Evolutionary conservation across 2,888 invertebrate species (phyloP), one percentile per base, ranked within the genome.

Genomic region (Eulithis testata): DNA sequence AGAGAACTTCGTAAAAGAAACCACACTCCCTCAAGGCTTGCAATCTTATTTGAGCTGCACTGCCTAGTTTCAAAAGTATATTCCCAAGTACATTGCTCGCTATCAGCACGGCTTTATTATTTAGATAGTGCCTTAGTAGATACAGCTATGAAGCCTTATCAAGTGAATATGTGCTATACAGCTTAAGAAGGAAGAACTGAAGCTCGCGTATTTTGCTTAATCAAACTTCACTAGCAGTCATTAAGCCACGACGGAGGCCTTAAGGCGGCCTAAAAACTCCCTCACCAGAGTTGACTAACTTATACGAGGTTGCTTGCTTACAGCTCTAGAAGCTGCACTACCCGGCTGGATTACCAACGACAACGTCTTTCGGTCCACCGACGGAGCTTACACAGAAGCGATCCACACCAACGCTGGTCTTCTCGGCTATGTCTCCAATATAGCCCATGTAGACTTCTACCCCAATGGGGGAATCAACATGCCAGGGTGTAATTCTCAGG

Each of bases 321-420:
- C 67, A 84, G 84, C 73, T 3, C 60, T 85, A 0, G 84, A 85
- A 36, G 69, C 84, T 0, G 78, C 82, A 0, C 60, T 72, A 0
- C 74, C 80, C 0, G 83, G 82, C 0, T 85, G 77, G 75, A 71
- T 76, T 0, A 73, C 66, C 0, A 78, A 83, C 64, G 53, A 70
- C 0, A 21, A 83, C n/a, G 76, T 68, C 14, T 75, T 81, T 63
- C 27, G 67, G 0, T 1, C 69, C 0, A 8, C 44, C 7, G 82
- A 80, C 37, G 79, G 75, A 0, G 47, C 59, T 0, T 83, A 80
- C 64, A 80, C 80, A 0, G 82, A 83, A 52, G 75, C 77, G 0
- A 80, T 83, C 40, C 82, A 82, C 65, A 82, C 82, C 0, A 81
- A 79, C 65, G 77, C 75, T 5, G 81, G 81, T 0, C 5, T 74